These are phyloP conservation scores for Pachymerium ferrugineum DNA, from an alignment of 2,888 invertebrate genomes.

Conservation along the genomic window DNA sequence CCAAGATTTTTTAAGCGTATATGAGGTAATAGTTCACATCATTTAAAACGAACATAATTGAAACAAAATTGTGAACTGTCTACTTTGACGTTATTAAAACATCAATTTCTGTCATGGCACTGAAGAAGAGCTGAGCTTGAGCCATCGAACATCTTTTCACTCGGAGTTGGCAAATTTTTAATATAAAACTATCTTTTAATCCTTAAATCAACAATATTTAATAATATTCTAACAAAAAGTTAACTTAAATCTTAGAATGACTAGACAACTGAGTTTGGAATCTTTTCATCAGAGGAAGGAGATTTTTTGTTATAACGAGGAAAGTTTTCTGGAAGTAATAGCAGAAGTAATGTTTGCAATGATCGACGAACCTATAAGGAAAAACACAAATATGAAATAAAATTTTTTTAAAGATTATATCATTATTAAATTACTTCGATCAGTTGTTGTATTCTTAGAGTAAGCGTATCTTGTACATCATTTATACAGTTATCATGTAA, in stretches of 20 bases:
- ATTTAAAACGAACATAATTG: too few relatives aligned
- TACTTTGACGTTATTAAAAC: neutral
- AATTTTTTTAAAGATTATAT: neutral
- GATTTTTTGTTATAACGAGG: neutral
- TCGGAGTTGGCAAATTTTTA: neutral
- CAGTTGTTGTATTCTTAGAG: slow-evolving; percentile 1
- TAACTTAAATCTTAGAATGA: neutral
- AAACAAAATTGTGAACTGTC: too few relatives aligned
- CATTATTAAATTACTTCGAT: neutral
- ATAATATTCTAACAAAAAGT: neutral
- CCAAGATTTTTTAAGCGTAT: neutral
- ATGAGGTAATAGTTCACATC: too few relatives aligned
- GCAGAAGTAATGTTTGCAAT: slow-evolving; percentile 3
- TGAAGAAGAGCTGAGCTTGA: neutral
- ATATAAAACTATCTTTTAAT: neutral
- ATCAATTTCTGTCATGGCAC: neutral
- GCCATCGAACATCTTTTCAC: too few relatives aligned
- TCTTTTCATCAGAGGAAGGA: neutral
- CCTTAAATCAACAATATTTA: neutral
- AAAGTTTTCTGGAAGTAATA: slow-evolving; percentile 15
- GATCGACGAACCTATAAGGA: slow-evolving; percentile 15
- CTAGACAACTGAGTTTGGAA: neutral
- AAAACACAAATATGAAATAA: neutral
- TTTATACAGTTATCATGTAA: slow-evolving; percentile 27
- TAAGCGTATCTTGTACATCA: neutral